phyloP scores from a whole-genome alignment of 2,888 invertebrate species.

The Spodoptera picta region DNA sequence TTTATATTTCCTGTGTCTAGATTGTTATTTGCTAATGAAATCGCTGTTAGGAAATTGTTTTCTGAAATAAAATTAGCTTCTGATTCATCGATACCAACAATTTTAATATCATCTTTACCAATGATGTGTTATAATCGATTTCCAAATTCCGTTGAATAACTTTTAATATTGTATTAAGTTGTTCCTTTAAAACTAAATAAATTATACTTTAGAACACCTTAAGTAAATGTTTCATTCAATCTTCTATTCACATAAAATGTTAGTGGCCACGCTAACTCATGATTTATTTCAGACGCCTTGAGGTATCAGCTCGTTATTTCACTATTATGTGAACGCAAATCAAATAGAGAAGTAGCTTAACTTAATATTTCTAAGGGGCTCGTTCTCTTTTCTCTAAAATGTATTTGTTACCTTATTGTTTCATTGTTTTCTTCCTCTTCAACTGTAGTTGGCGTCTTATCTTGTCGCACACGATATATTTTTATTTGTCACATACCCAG shows the following conservation, averaged over 20 bases:
- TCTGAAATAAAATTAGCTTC: slow-evolving; percentile 1
- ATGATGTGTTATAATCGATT: slow-evolving; percentile 10
- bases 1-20: slow-evolving; percentile 41
- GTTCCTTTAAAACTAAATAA: slow-evolving; percentile 13
- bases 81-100: slow-evolving; percentile 1
- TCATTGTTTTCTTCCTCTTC: no score
- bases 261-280: slow-evolving; percentile 13
- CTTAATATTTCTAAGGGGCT: not conserved
- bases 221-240: slow-evolving; percentile 23
- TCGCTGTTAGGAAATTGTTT: slow-evolving; percentile 3
- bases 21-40: slow-evolving; percentile 17
- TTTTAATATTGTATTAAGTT: not conserved
- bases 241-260: slow-evolving; percentile 13
- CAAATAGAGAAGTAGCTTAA: slow-evolving; percentile 25
- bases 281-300: slow-evolving; percentile 38
- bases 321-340: slow-evolving; percentile 22
- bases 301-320: slow-evolving; percentile 34
- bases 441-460: no score
- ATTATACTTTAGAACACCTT: slow-evolving; percentile 9
- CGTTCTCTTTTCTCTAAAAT: no score
- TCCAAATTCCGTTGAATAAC: slow-evolving; percentile 2
- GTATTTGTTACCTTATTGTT: no score
- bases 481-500: no score
- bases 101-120: not conserved
- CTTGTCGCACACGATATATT: no score